Conservation (phyloP, 2,888 invertebrate species). For the Gibbula magus region DNA sequence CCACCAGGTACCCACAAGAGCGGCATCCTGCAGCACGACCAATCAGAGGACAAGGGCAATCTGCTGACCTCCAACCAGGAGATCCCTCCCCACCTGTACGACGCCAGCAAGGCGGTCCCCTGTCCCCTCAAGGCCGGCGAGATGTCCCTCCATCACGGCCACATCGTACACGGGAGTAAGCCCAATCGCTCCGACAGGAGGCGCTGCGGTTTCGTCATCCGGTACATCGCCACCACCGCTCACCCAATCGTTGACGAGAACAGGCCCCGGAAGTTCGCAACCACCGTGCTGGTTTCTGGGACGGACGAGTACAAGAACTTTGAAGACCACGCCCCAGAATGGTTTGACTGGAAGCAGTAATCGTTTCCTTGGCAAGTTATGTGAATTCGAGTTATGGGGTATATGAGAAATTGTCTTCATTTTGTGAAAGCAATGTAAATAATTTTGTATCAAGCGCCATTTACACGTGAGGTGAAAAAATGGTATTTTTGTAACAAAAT, state of each 20-base stretch:
- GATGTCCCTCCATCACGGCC: constrained; percentile 60
- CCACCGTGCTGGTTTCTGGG: constrained; percentile 53
- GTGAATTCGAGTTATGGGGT: too few relatives aligned
- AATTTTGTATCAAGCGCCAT: too few relatives aligned
- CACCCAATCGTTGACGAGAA: constrained; percentile 51
- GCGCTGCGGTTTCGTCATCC: constrained; percentile 60
- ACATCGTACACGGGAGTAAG: constrained; percentile 58
- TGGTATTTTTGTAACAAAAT: too few relatives aligned
- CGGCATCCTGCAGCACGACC: constrained; percentile 54
- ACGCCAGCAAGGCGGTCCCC: constrained; percentile 45
- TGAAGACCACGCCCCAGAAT: constrained; percentile 49
- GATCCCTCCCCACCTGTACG: constrained; percentile 49
- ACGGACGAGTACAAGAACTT: constrained; percentile 45
- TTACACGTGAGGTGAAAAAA: too few relatives aligned
- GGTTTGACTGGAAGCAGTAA: constrained; percentile 44
- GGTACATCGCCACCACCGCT: constrained; percentile 54
- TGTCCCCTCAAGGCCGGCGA: constrained; percentile 58
- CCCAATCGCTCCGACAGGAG: constrained; percentile 53
- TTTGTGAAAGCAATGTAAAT: too few relatives aligned
- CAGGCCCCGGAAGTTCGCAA: constrained; percentile 53
- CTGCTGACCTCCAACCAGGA: constrained; percentile 57
- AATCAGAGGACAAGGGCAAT: constrained; percentile 47
- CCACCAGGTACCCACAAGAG: constrained; percentile 52
- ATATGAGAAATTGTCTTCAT: too few relatives aligned
- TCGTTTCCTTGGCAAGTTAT: too few relatives aligned